Percentiles rank a stretch among this genome's conserved stretches.
Conservation (phyloP, 1,140 invertebrate species). For the Saccostrea glomerata region DNA sequence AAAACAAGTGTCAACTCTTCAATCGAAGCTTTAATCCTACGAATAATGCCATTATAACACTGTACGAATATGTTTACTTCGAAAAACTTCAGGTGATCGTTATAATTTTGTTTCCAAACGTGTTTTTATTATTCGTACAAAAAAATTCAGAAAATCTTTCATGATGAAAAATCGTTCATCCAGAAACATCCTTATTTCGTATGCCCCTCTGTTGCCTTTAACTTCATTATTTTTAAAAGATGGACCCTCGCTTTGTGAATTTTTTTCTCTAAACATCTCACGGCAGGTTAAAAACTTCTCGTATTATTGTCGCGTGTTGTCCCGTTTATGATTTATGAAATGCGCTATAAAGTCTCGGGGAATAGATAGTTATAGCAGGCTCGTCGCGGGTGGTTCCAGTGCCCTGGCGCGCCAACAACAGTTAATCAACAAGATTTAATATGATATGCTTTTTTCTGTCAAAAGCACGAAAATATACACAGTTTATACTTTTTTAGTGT, state of each 20-base stretch:
- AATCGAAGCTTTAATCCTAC: not conserved
- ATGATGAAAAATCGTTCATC: not conserved
- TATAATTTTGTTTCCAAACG: not conserved
- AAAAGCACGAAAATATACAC: not conserved
- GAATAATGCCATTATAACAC: not conserved
- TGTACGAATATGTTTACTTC: not conserved
- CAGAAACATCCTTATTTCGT: not conserved
- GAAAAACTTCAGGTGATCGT: no score
- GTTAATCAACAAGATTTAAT: slow-evolving; percentile 29
- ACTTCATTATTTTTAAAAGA: not conserved
- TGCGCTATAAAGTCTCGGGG: slow-evolving; percentile 8
- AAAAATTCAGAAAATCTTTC: not conserved
- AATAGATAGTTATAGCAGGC: slow-evolving; percentile 19
- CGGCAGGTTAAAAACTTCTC: not conserved
- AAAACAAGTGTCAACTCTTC: not conserved
- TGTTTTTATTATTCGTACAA: not conserved
- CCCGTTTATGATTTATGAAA: slow-evolving; percentile 25
- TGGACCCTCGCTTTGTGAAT: not conserved
- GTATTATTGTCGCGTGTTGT: slow-evolving; percentile 16
- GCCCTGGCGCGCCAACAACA: slow-evolving; percentile 19
- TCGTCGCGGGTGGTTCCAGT: slow-evolving; percentile 26
- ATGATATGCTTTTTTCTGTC: not conserved
- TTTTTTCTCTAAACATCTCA: not conserved
- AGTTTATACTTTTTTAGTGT: no score
- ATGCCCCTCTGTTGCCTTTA: not conserved